Evolutionary conservation across 2,113 vertebrate species (phyloP).

Genomic region (Smithornis capensis): DNA sequence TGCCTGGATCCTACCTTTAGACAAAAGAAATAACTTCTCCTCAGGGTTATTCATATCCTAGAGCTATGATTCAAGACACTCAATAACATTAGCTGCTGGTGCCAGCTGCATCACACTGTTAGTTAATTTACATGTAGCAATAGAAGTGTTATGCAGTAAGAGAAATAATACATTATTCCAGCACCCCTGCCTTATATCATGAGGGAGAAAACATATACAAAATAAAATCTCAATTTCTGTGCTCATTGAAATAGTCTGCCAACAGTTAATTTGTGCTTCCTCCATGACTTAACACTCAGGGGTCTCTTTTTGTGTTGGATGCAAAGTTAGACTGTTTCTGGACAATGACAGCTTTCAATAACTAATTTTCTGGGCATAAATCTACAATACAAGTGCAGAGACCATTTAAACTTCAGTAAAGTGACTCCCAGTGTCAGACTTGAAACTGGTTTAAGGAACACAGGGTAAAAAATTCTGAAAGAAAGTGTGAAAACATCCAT

Average conservation of each 20-base stretch:
- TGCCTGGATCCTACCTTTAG: neutral
- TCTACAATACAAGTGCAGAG: too few species aligned
- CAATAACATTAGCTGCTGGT: neutral
- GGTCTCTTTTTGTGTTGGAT: neutral
- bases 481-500: neutral
- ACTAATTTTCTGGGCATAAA: neutral
- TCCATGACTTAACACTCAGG: neutral
- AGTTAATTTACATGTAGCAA: neutral
- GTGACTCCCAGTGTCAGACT: neutral
- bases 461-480: neutral
- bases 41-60: neutral
- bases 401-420: neutral
- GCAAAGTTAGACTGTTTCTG: neutral
- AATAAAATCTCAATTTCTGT: neutral
- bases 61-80: neutral
- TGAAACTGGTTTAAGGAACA: neutral
- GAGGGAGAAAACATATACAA: neutral
- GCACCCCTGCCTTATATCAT: neutral
- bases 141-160: neutral
- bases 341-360: neutral
- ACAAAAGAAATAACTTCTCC: neutral
- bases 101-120: neutral
- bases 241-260: neutral
- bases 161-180: neutral
- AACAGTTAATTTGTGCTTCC: rapidly evolving